Percentiles rank a stretch among this genome's conserved stretches.
Evolutionary conservation across 2,797 vertebrate species (phyloP).

Genomic region (Heterohyrax brucei): DNA sequence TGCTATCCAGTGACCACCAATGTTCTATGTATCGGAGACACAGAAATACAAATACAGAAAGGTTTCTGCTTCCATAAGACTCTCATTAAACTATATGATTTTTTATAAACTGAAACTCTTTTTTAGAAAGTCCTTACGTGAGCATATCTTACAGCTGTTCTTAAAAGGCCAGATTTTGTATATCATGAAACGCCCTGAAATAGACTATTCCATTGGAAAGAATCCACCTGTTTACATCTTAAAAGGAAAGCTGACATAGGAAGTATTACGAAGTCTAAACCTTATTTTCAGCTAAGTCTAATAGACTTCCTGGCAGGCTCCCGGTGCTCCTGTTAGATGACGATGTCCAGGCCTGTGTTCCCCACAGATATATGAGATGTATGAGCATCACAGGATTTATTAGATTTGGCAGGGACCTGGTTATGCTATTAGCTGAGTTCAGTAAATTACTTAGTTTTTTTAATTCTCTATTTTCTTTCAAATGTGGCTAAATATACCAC

Average conservation of each 20-base stretch:
- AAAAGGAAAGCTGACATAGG: not conserved
- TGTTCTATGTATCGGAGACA: not conserved
- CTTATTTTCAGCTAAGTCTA: not conserved
- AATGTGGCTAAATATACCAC: not conserved
- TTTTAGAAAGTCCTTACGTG: not conserved
- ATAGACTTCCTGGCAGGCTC: not conserved
- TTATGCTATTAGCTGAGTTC: not conserved
- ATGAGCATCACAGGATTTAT: not conserved
- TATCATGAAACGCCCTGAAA: not conserved
- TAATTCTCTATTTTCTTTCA: constrained; percentile 16
- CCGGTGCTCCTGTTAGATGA: not conserved
- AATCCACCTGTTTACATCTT: not conserved
- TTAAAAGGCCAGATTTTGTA: constrained; percentile 4
- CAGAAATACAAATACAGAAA: not conserved
- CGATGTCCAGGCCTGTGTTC: not conserved
- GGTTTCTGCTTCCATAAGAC: not conserved
- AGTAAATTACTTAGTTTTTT: not conserved
- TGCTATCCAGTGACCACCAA: not conserved
- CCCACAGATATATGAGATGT: not conserved
- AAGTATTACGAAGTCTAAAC: not conserved
- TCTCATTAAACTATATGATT: not conserved
- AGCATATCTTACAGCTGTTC: not conserved
- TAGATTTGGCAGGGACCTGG: not conserved
- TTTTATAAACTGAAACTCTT: not conserved
- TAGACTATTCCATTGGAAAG: not conserved